phyloP scores from a whole-genome alignment of 2,888 invertebrate species.

The Nematopogon swammerdamellus region DNA sequence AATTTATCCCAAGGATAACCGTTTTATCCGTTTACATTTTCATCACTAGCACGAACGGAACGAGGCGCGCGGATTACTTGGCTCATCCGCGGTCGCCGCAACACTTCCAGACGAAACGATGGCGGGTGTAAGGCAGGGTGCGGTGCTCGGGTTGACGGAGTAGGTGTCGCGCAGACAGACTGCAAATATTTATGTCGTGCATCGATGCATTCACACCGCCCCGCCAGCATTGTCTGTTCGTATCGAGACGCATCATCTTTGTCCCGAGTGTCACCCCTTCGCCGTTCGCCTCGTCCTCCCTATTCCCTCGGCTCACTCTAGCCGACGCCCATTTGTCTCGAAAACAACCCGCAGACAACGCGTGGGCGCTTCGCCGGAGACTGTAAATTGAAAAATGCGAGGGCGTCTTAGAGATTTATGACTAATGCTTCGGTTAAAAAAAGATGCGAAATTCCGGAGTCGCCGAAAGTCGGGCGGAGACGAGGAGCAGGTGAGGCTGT shows the following conservation, averaged over 20 bases:
- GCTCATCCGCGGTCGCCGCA: no score
- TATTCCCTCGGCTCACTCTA: neutral
- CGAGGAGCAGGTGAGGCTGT: neutral
- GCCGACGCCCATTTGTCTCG: neutral
- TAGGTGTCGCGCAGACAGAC: no score
- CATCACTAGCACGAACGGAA: no score
- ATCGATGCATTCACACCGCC: neutral
- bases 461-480: neutral
- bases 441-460: neutral
- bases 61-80: no score
- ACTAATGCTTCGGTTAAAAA: neutral
- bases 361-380: neutral
- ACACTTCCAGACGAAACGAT: no score
- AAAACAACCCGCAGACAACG: neutral
- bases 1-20: no score
- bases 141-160: no score
- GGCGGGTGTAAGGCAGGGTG: no score
- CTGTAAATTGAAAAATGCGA: neutral
- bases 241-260: neutral
- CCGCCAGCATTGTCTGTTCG: neutral
- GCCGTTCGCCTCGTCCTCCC: no score
- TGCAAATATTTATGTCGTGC: neutral
- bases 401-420: neutral
- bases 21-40: no score
- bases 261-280: neutral